Conservation (phyloP, 2,888 invertebrate species). For the Gymnoscelis rufifasciata region DNA sequence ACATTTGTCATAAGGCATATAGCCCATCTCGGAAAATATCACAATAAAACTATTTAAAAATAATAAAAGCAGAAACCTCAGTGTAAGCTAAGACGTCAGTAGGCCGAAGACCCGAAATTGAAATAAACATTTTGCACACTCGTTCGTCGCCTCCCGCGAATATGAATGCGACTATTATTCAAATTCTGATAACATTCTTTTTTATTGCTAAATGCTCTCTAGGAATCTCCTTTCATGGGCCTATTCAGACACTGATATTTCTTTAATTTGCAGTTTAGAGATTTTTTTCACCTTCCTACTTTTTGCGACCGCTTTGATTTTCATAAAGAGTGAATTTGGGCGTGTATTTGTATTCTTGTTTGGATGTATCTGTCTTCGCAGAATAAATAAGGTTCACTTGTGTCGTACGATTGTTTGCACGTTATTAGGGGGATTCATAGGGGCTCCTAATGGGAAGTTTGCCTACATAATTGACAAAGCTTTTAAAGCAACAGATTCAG, state of each 20-base stretch:
- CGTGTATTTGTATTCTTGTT: background rate
- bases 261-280: slow-evolving; percentile 17
- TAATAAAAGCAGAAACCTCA: background rate
- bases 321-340: background rate
- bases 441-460: too few species aligned
- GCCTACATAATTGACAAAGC: too few species aligned
- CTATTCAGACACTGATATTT: slow-evolving; percentile 20
- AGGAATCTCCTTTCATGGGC: slow-evolving; percentile 17
- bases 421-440: background rate
- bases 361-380: too few species aligned
- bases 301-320: background rate
- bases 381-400: too few species aligned
- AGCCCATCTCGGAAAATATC: too few species aligned
- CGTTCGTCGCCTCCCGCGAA: slow-evolving; percentile 29
- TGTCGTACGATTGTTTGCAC: background rate
- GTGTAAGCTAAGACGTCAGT: slow-evolving; percentile 11
- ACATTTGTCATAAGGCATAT: too few species aligned
- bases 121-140: slow-evolving; percentile 34
- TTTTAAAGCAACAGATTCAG: too few species aligned
- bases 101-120: slow-evolving; percentile 29
- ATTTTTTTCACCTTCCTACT: slow-evolving; percentile 6
- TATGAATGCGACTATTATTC: slow-evolving; percentile 32
- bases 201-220: slow-evolving; percentile 30
- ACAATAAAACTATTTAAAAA: too few species aligned
- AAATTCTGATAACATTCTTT: slow-evolving; percentile 31